Conservation (phyloP, 2,888 invertebrate genomes). For the Biston stratarius region DNA sequence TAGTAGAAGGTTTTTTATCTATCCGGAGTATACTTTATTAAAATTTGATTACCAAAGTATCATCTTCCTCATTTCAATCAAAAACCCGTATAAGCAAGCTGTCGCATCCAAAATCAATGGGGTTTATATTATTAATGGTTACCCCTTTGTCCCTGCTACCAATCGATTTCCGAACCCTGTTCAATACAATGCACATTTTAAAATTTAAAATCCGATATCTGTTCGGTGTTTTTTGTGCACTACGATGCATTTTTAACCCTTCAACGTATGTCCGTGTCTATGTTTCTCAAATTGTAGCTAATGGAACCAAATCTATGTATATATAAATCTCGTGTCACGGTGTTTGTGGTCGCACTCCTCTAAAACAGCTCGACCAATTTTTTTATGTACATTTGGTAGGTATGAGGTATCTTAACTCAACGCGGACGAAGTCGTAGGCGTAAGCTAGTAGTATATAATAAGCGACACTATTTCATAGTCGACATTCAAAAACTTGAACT, state of each 20-base stretch:
- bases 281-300: conserved; percentile 60
- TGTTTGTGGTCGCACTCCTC: no score
- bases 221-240: conserved; percentile 78
- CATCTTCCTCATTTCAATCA: conserved; percentile 53
- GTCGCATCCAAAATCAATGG: conserved; percentile 76
- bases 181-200: conserved; percentile 86
- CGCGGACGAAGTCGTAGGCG: no score
- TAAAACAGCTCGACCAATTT: no score
- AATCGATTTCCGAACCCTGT: conserved; percentile 84
- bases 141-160: conserved; percentile 81
- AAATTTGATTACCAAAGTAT: conserved; percentile 49
- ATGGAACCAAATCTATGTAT: no score
- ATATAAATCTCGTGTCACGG: no score
- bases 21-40: conserved; percentile 20
- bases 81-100: conserved; percentile 70
- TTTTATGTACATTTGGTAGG: no score
- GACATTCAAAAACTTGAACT: no score
- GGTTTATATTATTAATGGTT: conserved; percentile 81
- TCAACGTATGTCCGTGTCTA: conserved; percentile 75
- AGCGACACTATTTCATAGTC: no score
- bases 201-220: conserved; percentile 87
- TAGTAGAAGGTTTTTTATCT: no score
- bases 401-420: no score
- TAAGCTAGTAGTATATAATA: no score
- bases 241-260: conserved; percentile 86